Evolutionary conservation across 2,797 vertebrate species (phyloP).

Genomic region (Neosilurus mollespiculum): DNA sequence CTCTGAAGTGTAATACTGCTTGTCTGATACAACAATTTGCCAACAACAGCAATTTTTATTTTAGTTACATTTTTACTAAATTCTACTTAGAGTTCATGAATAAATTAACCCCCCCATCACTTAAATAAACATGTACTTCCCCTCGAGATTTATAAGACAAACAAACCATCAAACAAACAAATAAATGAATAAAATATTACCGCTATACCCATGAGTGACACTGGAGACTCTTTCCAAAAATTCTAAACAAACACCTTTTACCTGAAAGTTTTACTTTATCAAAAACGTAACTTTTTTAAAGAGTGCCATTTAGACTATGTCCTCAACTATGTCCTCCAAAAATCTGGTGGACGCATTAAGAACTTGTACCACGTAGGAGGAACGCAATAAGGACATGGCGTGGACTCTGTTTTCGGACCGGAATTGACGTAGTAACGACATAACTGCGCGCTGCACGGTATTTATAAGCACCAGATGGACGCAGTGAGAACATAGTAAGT

Average conservation of each 20-base stretch:
- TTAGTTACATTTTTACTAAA: neutral
- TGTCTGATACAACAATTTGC: neutral
- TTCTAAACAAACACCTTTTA: neutral
- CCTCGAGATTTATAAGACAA: neutral
- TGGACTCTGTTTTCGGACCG: no score
- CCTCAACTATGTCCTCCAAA: no score
- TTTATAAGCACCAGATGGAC: no score
- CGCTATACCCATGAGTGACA: neutral
- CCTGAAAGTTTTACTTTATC: neutral
- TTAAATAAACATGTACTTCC: neutral
- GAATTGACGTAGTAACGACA: no score
- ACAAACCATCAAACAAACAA: neutral
- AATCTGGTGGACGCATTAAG: no score
- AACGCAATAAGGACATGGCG: no score
- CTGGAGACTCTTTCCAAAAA: neutral
- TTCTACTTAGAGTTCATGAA: neutral
- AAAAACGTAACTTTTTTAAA: neutral
- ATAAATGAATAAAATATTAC: neutral
- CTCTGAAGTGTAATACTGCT: neutral
- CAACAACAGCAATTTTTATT: neutral
- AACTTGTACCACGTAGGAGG: no score
- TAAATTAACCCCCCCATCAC: neutral
- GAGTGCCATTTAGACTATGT: no score
- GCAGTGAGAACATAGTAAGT: no score
- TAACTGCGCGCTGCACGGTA: no score